A percentile compares a stretch with the other conserved stretches of the same genome.
These are phyloP conservation scores for Volucella zonaria DNA, from an alignment of 2,888 invertebrate genomes.

Conservation along the genomic window DNA sequence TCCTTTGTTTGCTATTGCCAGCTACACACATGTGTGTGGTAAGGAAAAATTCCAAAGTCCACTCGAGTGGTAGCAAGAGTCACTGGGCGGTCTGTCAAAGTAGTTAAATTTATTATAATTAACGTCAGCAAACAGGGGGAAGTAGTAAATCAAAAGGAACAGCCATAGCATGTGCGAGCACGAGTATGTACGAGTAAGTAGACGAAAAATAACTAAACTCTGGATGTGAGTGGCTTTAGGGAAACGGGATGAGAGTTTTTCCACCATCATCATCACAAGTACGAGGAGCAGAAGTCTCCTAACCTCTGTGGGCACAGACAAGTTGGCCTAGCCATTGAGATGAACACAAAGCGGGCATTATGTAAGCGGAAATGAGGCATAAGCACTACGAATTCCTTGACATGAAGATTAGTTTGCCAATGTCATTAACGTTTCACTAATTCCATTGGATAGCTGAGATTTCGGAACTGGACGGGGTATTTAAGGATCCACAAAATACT, in stretches of 20 bases:
- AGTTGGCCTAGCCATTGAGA: constrained; percentile 27
- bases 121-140: constrained; percentile 57
- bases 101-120: constrained; percentile 71
- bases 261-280: too few species aligned
- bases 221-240: constrained; percentile 11
- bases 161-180: constrained; percentile 13
- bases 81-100: constrained; percentile 63
- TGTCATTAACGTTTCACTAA: too few species aligned
- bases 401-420: not conserved
- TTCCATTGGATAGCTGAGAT: too few species aligned
- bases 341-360: constrained; percentile 7
- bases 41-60: constrained; percentile 46
- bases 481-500: too few species aligned
- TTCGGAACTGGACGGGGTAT: too few species aligned
- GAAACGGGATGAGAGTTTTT: not conserved
- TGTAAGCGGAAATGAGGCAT: constrained; percentile 6
- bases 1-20: constrained; percentile 60
- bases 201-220: constrained; percentile 7
- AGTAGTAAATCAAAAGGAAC: constrained; percentile 53
- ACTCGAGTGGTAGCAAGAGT: constrained; percentile 59
- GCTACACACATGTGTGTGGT: constrained; percentile 7
- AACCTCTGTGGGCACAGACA: not conserved
- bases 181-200: too few species aligned
- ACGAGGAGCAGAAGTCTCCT: not conserved
- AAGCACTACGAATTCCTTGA: not conserved